phyloP scores from a whole-genome alignment of 2,888 invertebrate genomes.

The Drosophila seclusa region DNA sequence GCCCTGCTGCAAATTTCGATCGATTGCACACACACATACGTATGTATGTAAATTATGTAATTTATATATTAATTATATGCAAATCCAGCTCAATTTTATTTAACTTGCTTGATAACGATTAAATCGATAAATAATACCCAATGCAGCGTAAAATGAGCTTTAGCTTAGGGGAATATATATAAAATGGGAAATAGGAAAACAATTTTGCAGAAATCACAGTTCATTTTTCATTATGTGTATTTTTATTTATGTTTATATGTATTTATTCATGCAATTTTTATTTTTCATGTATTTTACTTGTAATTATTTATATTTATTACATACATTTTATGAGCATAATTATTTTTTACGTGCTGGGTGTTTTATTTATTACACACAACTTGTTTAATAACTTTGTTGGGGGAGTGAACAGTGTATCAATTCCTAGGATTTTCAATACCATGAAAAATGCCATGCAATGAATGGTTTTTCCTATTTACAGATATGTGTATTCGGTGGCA shows the following conservation, averaged over 20 bases:
- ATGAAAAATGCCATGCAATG: not conserved
- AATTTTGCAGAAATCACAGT: not conserved
- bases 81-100: not conserved
- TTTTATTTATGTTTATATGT: not conserved
- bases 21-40: not conserved
- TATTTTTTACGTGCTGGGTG: too few species aligned
- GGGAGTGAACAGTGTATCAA: not conserved
- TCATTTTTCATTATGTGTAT: not conserved
- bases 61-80: not conserved
- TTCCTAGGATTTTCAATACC: not conserved
- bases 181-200: not conserved
- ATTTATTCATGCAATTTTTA: not conserved
- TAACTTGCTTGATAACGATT: not conserved
- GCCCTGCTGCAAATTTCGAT: not conserved
- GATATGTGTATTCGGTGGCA: slow-evolving; percentile 1
- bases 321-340: too few species aligned
- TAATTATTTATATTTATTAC: not conserved
- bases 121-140: not conserved
- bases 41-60: not conserved
- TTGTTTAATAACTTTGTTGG: not conserved
- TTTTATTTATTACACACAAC: too few species aligned
- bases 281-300: not conserved
- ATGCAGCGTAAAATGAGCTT: not conserved
- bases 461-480: not conserved
- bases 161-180: not conserved